Evolutionary conservation across 2,113 vertebrate genomes (phyloP).

Genomic region (Dasyornis broadbenti): DNA sequence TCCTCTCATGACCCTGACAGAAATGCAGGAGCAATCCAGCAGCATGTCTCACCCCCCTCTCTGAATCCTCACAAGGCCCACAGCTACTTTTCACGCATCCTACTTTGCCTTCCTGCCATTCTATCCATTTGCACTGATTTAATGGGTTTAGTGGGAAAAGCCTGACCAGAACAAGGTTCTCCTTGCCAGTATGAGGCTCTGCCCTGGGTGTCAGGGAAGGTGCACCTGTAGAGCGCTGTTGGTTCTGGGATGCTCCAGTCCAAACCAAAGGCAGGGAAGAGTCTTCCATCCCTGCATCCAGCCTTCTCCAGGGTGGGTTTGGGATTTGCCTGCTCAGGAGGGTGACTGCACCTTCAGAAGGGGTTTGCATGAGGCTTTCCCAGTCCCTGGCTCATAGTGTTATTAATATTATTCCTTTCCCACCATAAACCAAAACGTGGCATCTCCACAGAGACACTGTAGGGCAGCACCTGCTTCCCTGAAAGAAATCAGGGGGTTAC

Average conservation of each 20-base stretch:
- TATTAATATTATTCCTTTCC: not conserved
- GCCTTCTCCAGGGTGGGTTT: not conserved
- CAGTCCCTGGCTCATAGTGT: accelerated
- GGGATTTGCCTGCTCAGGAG: not conserved
- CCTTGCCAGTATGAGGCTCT: accelerated
- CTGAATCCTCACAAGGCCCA: not conserved
- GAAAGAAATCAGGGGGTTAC: not conserved
- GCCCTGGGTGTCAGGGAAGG: not conserved
- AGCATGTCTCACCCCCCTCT: accelerated
- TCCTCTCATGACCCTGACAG: not conserved
- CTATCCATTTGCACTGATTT: not conserved
- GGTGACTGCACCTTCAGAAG: not conserved
- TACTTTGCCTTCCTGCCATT: not conserved
- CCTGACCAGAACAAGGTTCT: not conserved
- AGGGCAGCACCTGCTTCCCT: not conserved
- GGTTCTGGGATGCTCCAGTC: not conserved
- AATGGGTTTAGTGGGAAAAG: not conserved
- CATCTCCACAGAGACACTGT: accelerated
- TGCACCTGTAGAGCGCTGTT: accelerated
- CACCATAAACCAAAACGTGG: accelerated
- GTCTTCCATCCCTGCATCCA: not conserved
- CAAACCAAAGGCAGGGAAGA: not conserved
- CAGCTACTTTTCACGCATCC: not conserved
- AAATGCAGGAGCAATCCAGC: not conserved
- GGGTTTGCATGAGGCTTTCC: accelerated